A percentile compares a stretch with the other conserved stretches of the same genome.
Conservation (phyloP, 2,113 vertebrate species). For the Porphyrio hochstetteri region DNA sequence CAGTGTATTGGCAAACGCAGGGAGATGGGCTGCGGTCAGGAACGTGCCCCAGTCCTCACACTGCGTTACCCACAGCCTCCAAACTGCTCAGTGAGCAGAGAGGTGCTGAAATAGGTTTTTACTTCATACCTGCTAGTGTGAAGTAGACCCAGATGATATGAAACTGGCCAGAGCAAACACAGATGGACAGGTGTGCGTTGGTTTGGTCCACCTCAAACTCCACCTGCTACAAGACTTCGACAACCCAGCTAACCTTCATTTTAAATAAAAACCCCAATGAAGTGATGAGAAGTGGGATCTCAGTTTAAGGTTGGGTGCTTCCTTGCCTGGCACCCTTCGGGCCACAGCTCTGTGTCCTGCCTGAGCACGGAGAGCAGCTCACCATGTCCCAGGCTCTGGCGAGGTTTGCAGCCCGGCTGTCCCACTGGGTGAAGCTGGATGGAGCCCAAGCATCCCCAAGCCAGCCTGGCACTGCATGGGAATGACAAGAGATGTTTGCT, state of each 20-base stretch:
- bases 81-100: background rate
- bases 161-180: background rate
- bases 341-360: background rate
- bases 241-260: background rate
- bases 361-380: background rate
- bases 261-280: background rate
- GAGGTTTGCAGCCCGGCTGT: background rate
- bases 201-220: background rate
- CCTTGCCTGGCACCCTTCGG: background rate
- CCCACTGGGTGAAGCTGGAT: background rate
- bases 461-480: background rate
- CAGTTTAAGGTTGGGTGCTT: background rate
- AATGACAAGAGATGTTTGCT: constrained; percentile 26
- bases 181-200: background rate
- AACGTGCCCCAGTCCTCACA: background rate
- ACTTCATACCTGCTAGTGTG: background rate
- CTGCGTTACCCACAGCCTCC: background rate
- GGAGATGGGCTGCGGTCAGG: fast-evolving
- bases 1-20: background rate
- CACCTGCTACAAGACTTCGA: background rate
- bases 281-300: background rate
- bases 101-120: background rate
- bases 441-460: background rate
- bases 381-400: fast-evolving
- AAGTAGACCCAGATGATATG: background rate